phyloP scores from a whole-genome alignment of 2,113 vertebrate species.

The Prolemur simus region DNA sequence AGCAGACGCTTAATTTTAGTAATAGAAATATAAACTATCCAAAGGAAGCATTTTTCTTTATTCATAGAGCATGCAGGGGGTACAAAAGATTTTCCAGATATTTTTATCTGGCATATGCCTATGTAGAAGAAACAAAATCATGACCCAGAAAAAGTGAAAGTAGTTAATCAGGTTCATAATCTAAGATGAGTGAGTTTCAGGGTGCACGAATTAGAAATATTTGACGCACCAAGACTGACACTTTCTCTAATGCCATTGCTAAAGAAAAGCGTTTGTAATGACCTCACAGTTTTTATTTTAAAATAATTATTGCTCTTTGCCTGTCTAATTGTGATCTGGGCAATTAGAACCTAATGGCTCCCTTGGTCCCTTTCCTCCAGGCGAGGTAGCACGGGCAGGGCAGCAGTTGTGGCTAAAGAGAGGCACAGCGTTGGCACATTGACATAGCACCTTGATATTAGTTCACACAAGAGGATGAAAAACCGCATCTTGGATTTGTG shows the following conservation, averaged over 20 bases:
- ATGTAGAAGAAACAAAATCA: constrained; percentile 50
- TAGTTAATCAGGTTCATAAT: constrained; percentile 49
- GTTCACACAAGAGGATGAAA: background rate
- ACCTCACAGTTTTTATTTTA: constrained; percentile 63
- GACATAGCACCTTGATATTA: background rate
- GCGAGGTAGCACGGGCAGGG: background rate
- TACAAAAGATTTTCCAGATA: background rate
- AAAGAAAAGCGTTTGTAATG: constrained; percentile 20
- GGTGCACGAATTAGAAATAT: constrained; percentile 29
- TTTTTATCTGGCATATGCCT: background rate
- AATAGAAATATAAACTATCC: background rate
- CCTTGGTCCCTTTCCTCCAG: background rate
- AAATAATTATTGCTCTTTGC: constrained; percentile 55
- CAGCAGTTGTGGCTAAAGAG: background rate
- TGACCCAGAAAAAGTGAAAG: constrained; percentile 43
- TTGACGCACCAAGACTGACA: background rate
- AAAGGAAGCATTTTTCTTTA: background rate
- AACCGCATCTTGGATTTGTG: background rate
- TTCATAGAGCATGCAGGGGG: background rate
- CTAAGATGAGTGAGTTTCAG: constrained; percentile 44
- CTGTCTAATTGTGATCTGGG: background rate
- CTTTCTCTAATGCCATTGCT: background rate
- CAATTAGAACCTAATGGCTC: background rate
- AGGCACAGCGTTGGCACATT: accelerated
- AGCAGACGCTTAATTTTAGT: constrained; percentile 32